phyloP scores from a whole-genome alignment of 2,888 invertebrate genomes.

The Rhingia campestris region DNA sequence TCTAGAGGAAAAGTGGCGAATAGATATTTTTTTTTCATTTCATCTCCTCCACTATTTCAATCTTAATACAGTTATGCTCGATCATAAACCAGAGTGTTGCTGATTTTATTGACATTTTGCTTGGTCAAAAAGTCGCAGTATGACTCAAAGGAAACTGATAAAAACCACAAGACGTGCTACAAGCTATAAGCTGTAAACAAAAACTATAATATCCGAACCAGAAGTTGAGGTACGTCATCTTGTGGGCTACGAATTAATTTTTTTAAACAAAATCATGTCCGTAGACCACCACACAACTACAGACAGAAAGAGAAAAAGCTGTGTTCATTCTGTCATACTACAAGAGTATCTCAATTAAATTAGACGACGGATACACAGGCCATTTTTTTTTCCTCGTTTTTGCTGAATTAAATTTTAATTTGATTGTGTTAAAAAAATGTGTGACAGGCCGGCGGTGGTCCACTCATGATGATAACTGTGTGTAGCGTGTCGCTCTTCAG shows the following conservation, averaged over 20 bases:
- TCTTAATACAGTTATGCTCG: slow-evolving; percentile 35
- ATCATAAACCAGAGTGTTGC: slow-evolving; percentile 28
- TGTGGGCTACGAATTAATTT: slow-evolving; percentile 43
- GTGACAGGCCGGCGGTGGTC: neutral
- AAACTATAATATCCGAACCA: slow-evolving; percentile 22
- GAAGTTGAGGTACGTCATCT: slow-evolving; percentile 51
- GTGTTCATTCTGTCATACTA: slow-evolving; percentile 2
- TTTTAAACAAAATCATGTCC: slow-evolving; percentile 24
- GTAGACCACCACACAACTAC: neutral
- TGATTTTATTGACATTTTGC: slow-evolving; percentile 56
- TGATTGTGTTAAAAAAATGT: slow-evolving; percentile 14
- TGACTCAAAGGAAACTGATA: slow-evolving; percentile 22
- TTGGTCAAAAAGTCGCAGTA: slow-evolving; percentile 22
- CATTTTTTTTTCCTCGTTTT: slow-evolving; percentile 2
- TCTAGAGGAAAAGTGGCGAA: neutral
- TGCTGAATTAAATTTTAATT: slow-evolving; percentile 22
- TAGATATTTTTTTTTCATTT: slow-evolving; percentile 33
- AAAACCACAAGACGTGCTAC: neutral
- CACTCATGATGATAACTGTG: slow-evolving; percentile 8
- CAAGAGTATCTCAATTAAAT: slow-evolving; percentile 47
- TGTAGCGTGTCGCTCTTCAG: slow-evolving; percentile 9
- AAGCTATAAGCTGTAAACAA: slow-evolving; percentile 4
- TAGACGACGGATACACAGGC: slow-evolving; percentile 20
- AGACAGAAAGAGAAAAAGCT: neutral
- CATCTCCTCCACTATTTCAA: slow-evolving; percentile 27